Evolutionary conservation across 2,888 invertebrate genomes (phyloP), one percentile per base, ranked within the genome.

Genomic region (Deilephila elpenor): DNA sequence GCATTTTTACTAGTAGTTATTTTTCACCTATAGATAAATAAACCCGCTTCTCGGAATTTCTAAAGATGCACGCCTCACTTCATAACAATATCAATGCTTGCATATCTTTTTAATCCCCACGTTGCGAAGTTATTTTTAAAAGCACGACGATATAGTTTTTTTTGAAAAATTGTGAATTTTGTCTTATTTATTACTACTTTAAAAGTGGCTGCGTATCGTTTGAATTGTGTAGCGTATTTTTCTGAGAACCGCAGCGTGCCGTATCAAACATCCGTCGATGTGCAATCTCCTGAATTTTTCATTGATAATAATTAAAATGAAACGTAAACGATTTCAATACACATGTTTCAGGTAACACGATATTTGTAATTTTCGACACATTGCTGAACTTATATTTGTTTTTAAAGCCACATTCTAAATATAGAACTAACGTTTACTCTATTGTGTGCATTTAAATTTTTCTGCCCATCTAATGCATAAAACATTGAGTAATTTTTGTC

Each of bases 241-340:
- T 44, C 44, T 44, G 11, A 44, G 44, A 44, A 44, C 44, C 44
- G 44, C 44, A 44, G 44, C 14, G 8, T 20, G 25, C 25, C 51
- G 44, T 51, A 25, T 67, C 67, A 51, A 44, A 64, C 64, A 44
- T 37, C 34, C 37, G 64, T 64, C 64, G 8, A 17, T 67, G 67
- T 67, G 17, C 51, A 17, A 20, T 44, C 44, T 25, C 67, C 11
- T 44, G 51, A 51, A 67, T 67, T 25, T 14, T 25, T 25, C 67
- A 67, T 67, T 67, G 44, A 67, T 67, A 56, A 19, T 60, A 64
- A 37, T 64, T 51, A 67, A 51, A 67, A 44, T 25, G 37, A 67
- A 67, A 1, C 44, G 67, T 44, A 44, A 25, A 67, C 67, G 37
- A 5, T n/a, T 37, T 37, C 37, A 20, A 37, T n/a, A 11, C 34